Evolutionary conservation across 2,888 invertebrate genomes (phyloP).

Genomic region (Eueremaeus valkanovi): DNA sequence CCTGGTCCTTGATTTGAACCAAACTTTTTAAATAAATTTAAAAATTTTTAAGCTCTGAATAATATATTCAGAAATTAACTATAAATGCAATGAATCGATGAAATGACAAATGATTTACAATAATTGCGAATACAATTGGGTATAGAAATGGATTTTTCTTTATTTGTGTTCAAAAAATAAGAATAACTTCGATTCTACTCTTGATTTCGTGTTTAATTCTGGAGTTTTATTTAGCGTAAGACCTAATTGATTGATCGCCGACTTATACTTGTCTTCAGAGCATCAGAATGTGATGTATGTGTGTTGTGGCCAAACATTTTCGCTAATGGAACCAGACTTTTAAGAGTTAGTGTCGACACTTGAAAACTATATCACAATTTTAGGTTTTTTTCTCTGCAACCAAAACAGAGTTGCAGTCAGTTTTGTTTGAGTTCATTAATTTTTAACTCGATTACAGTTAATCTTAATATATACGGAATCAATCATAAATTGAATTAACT

Average conservation of each 20-base stretch:
- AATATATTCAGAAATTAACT: too few relatives aligned
- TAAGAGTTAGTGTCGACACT: slow-evolving; percentile 1
- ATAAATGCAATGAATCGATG: too few relatives aligned
- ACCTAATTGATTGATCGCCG: slow-evolving; percentile 9
- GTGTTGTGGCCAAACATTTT: background rate
- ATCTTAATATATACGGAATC: background rate
- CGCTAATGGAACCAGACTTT: background rate
- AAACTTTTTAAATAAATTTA: too few relatives aligned
- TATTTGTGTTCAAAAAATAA: too few relatives aligned
- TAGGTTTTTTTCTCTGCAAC: background rate
- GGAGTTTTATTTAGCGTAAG: background rate
- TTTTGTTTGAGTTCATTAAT: background rate
- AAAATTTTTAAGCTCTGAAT: too few relatives aligned
- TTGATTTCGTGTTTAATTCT: background rate
- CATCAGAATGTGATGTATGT: slow-evolving; percentile 4
- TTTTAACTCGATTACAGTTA: background rate
- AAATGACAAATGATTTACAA: too few relatives aligned
- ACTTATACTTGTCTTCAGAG: background rate
- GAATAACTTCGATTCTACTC: too few relatives aligned
- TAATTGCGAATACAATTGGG: too few relatives aligned
- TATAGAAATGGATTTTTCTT: too few relatives aligned
- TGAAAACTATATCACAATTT: slow-evolving; percentile 9
- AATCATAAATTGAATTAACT: slow-evolving; percentile 1
- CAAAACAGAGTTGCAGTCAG: background rate
- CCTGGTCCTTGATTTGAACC: too few relatives aligned